Conservation (phyloP, 2,797 vertebrate species). For the Dallia pectoralis region DNA sequence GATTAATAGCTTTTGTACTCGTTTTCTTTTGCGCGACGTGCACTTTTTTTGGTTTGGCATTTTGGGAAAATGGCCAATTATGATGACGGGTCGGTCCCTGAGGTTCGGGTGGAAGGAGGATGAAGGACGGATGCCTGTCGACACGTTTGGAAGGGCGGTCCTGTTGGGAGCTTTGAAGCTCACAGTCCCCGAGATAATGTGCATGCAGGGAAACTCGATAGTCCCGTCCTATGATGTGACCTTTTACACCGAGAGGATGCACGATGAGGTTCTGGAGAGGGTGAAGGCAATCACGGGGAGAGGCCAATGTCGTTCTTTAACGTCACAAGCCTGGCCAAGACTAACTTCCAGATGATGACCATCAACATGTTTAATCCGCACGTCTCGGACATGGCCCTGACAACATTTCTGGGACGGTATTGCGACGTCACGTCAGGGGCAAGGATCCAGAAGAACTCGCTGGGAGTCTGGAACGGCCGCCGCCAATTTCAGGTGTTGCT, state of each 20-base stretch:
- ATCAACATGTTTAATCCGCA: neutral
- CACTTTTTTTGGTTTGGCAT: too few species aligned
- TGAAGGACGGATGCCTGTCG: too few species aligned
- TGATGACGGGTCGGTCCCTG: too few species aligned
- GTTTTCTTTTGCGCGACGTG: too few species aligned
- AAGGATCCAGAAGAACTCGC: neutral
- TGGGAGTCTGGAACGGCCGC: neutral
- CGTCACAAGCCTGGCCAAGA: too few species aligned
- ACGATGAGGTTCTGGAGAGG: neutral
- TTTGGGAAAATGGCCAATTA: too few species aligned
- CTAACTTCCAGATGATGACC: neutral
- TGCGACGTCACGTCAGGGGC: neutral
- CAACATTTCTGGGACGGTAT: neutral
- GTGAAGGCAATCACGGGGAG: neutral
- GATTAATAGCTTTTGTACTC: too few species aligned
- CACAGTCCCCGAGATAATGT: too few species aligned
- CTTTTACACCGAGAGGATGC: neutral
- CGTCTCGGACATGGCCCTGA: neutral
- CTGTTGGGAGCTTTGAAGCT: neutral
- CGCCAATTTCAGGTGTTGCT: neutral
- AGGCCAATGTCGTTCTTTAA: neutral
- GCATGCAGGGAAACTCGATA: too few species aligned
- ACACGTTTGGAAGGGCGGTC: neutral
- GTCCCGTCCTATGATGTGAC: neutral
- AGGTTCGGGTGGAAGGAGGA: neutral